Percentiles rank a stretch among this genome's conserved stretches.
Evolutionary conservation across 2,797 vertebrate species (phyloP).

Genomic region (Brachyrhaphis roseni): DNA sequence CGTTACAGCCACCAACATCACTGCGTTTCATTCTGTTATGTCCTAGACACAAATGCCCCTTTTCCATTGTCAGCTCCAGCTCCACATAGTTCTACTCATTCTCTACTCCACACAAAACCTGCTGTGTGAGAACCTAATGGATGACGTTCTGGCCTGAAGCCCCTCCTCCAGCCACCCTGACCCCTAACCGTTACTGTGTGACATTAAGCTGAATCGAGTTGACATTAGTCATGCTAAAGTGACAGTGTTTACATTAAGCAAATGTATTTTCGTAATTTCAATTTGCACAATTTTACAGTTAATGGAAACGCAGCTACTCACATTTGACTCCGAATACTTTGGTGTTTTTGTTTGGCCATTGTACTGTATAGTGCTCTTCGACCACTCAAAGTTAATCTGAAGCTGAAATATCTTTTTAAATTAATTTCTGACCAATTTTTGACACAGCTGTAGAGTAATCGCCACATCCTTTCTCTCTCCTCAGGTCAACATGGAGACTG

Average conservation of each 20-base stretch:
- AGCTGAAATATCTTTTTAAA: not conserved
- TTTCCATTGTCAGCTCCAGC: too few relatives aligned
- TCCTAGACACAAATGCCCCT: not conserved
- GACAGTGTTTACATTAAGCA: too few relatives aligned
- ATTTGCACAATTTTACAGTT: too few relatives aligned
- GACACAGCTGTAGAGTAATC: not conserved
- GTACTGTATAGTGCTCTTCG: not conserved
- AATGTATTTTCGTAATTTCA: too few relatives aligned
- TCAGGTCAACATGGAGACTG: slow-evolving; percentile 86
- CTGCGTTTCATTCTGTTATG: not conserved
- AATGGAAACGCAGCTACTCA: not conserved
- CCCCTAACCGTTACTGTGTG: too few relatives aligned
- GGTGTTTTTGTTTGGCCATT: not conserved
- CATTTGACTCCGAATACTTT: not conserved
- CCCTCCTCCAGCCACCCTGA: too few relatives aligned
- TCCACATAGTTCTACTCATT: too few relatives aligned
- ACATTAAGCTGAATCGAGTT: too few relatives aligned
- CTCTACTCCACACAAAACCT: too few relatives aligned
- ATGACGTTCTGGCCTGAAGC: too few relatives aligned
- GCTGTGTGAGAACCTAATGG: too few relatives aligned
- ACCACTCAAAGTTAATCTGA: not conserved
- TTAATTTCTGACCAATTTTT: not conserved
- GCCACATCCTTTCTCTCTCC: not conserved
- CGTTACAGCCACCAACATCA: not conserved
- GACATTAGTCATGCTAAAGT: too few relatives aligned